phyloP scores from a whole-genome alignment of 2,797 vertebrate genomes.

The Galagoides demidoff region DNA sequence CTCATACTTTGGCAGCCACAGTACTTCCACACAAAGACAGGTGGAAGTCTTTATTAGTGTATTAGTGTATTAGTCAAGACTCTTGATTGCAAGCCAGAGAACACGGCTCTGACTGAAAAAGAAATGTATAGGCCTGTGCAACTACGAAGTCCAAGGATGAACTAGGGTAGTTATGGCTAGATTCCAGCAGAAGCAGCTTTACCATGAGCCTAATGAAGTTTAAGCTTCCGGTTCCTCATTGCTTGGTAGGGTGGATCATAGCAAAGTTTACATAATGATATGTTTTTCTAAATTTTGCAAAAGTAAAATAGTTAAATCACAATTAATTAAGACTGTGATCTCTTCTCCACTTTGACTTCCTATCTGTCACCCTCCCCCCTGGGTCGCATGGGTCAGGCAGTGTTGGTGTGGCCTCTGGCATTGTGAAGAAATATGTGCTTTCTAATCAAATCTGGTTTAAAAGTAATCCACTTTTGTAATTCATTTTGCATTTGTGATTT shows the following conservation, averaged over 20 bases:
- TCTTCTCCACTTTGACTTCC: background rate
- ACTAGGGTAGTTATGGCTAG: background rate
- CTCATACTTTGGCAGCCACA: background rate
- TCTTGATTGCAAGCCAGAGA: background rate
- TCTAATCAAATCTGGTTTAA: background rate
- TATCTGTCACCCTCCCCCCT: background rate
- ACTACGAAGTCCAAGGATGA: background rate
- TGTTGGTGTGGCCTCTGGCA: background rate
- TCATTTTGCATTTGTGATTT: background rate
- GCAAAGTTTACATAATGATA: background rate
- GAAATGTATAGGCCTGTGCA: background rate
- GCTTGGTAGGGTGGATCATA: background rate
- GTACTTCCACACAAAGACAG: background rate
- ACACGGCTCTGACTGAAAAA: background rate
- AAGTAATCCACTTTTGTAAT: background rate
- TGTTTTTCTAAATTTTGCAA: constrained; percentile 12
- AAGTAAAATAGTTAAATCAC: background rate
- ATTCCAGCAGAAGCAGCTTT: background rate
- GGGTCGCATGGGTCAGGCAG: background rate
- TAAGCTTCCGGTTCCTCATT: background rate
- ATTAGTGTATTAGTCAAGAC: background rate
- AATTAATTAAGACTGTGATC: background rate
- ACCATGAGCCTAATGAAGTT: background rate
- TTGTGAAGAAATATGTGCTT: background rate
- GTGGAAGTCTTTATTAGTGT: no score